phyloP scores from a whole-genome alignment of 2,888 invertebrate species.

The Podabrus alpinus region DNA sequence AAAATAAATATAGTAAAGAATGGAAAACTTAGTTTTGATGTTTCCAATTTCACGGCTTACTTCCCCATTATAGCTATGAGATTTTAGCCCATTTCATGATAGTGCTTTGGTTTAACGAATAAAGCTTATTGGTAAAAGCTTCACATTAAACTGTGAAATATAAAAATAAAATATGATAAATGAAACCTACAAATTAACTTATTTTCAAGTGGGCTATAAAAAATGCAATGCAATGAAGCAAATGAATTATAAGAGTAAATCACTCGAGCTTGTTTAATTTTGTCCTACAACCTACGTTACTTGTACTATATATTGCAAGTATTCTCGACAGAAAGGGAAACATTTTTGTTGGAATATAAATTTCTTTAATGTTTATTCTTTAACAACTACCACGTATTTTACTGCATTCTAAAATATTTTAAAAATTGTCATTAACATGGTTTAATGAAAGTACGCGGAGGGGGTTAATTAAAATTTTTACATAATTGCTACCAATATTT shows the following conservation, averaged over 20 bases:
- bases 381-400: background rate
- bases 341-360: background rate
- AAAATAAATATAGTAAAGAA: slow-evolving; percentile 30
- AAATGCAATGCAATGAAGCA: slow-evolving; percentile 27
- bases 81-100: slow-evolving; percentile 18
- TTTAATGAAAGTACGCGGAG: background rate
- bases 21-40: slow-evolving; percentile 40
- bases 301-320: background rate
- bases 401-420: background rate
- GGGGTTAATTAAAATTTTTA: too few species aligned
- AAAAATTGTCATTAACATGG: background rate
- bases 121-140: slow-evolving; percentile 3
- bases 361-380: background rate
- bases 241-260: slow-evolving; percentile 30
- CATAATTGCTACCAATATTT: too few species aligned
- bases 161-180: slow-evolving; percentile 11
- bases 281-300: slow-evolving; percentile 9
- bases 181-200: slow-evolving; percentile 25
- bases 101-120: slow-evolving; percentile 3
- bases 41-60: slow-evolving; percentile 41
- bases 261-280: slow-evolving; percentile 27
- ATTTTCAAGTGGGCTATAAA: slow-evolving; percentile 23
- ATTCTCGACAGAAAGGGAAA: background rate
- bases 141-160: slow-evolving; percentile 2
- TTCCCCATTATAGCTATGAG: slow-evolving; percentile 33